phyloP scores from a whole-genome alignment of 2,888 invertebrate species.

The Rhimphoctona megacephalus region DNA sequence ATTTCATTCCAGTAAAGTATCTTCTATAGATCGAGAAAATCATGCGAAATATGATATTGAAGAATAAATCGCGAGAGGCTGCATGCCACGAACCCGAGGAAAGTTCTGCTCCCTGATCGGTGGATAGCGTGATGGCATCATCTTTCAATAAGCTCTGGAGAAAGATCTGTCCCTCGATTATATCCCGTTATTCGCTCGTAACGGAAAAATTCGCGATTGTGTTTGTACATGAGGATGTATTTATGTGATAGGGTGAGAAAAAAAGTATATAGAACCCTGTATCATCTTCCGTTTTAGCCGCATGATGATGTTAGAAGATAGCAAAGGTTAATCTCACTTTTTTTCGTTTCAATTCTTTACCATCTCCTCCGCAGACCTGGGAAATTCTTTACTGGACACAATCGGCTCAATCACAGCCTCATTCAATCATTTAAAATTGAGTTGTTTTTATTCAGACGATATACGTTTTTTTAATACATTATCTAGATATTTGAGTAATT shows the following conservation, averaged over 20 bases:
- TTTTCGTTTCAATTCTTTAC: conserved; percentile 52
- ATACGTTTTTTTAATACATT: conserved; percentile 4
- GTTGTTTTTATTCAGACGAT: conserved; percentile 41
- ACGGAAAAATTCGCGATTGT: conserved; percentile 28
- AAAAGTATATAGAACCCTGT: conserved; percentile 24
- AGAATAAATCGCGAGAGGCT: conserved; percentile 49
- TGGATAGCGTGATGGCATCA: conserved; percentile 78
- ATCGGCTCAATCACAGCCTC: conserved; percentile 28
- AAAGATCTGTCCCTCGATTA: conserved; percentile 67
- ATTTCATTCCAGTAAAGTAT: background rate
- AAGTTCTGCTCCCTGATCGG: conserved; percentile 76
- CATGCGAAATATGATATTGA: conserved; percentile 24
- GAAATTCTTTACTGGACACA: conserved; percentile 47
- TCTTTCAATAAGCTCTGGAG: conserved; percentile 76
- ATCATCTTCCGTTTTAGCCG: conserved; percentile 46
- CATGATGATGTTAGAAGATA: conserved; percentile 52
- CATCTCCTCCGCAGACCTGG: background rate
- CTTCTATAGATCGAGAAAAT: conserved; percentile 23
- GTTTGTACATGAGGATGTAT: conserved; percentile 3
- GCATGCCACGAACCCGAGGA: conserved; percentile 67
- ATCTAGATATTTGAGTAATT: background rate
- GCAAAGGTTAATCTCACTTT: conserved; percentile 55
- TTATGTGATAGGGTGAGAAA: conserved; percentile 15
- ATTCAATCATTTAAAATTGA: conserved; percentile 23
- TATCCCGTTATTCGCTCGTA: conserved; percentile 41